phyloP scores from a whole-genome alignment of 2,113 vertebrate genomes.

The Megalops atlanticus region DNA sequence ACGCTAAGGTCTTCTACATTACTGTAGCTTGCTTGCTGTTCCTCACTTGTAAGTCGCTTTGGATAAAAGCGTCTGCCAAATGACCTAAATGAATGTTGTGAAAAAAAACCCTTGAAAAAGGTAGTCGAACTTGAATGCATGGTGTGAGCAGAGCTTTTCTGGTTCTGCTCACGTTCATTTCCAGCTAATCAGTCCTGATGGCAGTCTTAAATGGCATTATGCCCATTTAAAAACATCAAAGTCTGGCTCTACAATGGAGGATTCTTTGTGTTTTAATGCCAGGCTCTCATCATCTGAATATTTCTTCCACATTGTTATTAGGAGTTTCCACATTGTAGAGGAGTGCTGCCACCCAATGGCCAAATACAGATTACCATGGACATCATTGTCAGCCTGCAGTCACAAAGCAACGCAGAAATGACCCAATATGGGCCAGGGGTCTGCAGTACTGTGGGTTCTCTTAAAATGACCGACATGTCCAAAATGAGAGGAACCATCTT shows the following conservation, averaged over 20 bases:
- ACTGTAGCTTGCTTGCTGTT: no score
- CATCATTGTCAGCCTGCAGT: neutral
- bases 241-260: neutral
- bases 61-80: no score
- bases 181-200: no score
- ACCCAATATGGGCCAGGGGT: neutral
- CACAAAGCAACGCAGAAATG: neutral
- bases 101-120: no score
- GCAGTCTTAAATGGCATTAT: no score
- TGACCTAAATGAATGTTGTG: no score
- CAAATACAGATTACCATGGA: neutral
- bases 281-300: neutral
- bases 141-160: no score
- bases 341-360: conserved; percentile 1
- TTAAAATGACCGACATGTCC: neutral
- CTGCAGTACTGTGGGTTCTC: neutral
- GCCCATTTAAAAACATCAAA: no score
- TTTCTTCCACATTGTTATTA: neutral
- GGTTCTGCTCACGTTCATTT: no score
- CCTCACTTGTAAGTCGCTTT: no score
- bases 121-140: no score
- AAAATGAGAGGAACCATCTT: neutral
- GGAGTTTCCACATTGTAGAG: neutral
- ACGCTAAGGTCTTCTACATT: no score
- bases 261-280: neutral